Conservation (phyloP, 2,113 vertebrate species). For the Phylloscopus whistleri region DNA sequence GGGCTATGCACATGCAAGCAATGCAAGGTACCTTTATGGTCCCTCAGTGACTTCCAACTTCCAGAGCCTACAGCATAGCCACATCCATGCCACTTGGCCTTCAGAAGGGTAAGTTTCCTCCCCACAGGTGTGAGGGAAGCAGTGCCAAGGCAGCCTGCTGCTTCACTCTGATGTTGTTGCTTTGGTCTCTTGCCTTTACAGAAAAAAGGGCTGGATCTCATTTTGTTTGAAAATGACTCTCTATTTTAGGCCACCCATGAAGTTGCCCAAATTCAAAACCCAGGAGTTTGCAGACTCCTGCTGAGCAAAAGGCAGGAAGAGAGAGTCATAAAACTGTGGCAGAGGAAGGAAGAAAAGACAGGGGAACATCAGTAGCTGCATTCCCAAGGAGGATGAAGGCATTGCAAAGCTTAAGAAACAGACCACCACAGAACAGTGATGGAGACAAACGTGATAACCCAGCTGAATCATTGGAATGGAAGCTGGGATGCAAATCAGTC, state of each 20-base stretch:
- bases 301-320: conserved; percentile 27
- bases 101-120: not conserved
- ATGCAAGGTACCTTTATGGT: not conserved
- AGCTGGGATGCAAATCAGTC: not conserved
- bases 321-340: conserved; percentile 27
- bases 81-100: not conserved
- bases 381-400: not conserved
- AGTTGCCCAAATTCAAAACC: conserved; percentile 2
- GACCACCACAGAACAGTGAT: not conserved
- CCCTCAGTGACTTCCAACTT: not conserved
- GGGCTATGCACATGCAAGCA: not conserved
- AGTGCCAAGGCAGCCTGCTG: not conserved
- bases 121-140: not conserved
- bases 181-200: conserved; percentile 4
- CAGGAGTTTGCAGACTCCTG: not conserved
- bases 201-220: not conserved
- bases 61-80: not conserved
- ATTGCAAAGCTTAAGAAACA: not conserved
- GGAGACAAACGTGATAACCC: not conserved
- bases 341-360: conserved; percentile 23
- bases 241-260: conserved; percentile 43
- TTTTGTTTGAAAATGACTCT: not conserved
- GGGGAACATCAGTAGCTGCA: not conserved
- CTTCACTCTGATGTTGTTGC: not conserved
- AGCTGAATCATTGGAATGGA: not conserved